Evolutionary conservation across 2,113 vertebrate species (phyloP).

Genomic region (Chaetura pelagica): DNA sequence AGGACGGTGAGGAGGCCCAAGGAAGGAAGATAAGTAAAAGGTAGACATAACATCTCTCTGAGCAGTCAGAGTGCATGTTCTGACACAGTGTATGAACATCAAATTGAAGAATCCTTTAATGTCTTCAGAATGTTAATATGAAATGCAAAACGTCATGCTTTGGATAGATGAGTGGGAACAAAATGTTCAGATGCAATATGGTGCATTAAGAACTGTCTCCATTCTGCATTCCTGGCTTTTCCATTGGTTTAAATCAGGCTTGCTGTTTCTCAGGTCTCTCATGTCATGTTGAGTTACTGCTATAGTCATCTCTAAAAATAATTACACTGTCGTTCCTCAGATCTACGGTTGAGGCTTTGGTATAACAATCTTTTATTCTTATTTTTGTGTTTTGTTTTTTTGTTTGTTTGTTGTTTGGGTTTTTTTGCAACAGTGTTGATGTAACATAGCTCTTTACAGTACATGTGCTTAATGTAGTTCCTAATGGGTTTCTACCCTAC

Average conservation of each 20-base stretch:
- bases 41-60: neutral
- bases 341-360: neutral
- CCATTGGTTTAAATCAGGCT: slow-evolving; percentile 53
- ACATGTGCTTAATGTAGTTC: neutral
- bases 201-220: slow-evolving; percentile 61
- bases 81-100: slow-evolving; percentile 51
- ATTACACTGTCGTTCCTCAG: slow-evolving; percentile 43
- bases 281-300: slow-evolving; percentile 45
- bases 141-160: slow-evolving; percentile 68
- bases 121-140: slow-evolving; percentile 68
- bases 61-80: slow-evolving; percentile 11
- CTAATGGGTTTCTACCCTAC: neutral
- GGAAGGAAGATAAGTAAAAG: neutral
- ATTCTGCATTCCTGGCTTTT: slow-evolving; percentile 63
- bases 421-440: neutral
- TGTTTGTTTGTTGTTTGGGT: neutral
- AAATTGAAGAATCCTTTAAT: slow-evolving; percentile 52
- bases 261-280: slow-evolving; percentile 49
- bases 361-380: neutral
- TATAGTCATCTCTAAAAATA: slow-evolving; percentile 65
- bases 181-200: slow-evolving; percentile 67
- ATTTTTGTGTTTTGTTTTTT: neutral
- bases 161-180: slow-evolving; percentile 62
- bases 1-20: neutral
- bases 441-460: neutral